Evolutionary conservation across 2,888 invertebrate genomes (phyloP), one percentile per base, ranked within the genome.

Genomic region (Terebella lapidaria): DNA sequence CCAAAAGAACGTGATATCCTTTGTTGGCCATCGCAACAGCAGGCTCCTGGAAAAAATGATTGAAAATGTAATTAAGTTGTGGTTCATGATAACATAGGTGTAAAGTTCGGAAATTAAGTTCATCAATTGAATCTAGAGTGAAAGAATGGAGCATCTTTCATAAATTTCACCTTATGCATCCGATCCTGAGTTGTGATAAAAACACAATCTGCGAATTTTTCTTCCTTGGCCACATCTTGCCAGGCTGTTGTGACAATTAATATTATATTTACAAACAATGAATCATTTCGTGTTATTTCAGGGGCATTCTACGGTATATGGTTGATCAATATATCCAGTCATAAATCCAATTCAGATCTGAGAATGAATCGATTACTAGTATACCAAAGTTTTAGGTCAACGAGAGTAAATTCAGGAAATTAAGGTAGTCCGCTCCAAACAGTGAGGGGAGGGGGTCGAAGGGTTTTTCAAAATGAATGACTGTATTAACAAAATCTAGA

Each of bases 1-100:
- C 82, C 64, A 83, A 69, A 15, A 82, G 68, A 49, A 83, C 80
- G 62, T 82, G 74, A 61, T 82, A 82, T n/a, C 82, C 81, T 61
- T 76, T 71, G 61, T 75, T 74, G 3, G 81, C 80, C 69, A 81
- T 76, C 1, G 79, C 77, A 29, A 80, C 60, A 0, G 78, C 74
- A 28, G 81, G 80, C 20, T 75, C 78, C 77, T 78, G 57, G 2
- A 65, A 68, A 57, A 49, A 35, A 58, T 42, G 10, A 35, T 35
- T 35, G 10, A 35, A 35, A 35, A 35, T 35, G 42, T 35, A 15
- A 35, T 35, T 35, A 10, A 35, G 10, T 2, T 30, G n/a, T 35
- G 18, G n/a, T 35, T 42, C 42, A 5, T 15, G 51, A 20, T 35
- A 28, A 56, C 2, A 54, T 55, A 35, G n/a, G 42, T 35, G 10